These are phyloP conservation scores for Geophilus truncorum DNA, from an alignment of 2,888 invertebrate genomes.

Conservation along the genomic window DNA sequence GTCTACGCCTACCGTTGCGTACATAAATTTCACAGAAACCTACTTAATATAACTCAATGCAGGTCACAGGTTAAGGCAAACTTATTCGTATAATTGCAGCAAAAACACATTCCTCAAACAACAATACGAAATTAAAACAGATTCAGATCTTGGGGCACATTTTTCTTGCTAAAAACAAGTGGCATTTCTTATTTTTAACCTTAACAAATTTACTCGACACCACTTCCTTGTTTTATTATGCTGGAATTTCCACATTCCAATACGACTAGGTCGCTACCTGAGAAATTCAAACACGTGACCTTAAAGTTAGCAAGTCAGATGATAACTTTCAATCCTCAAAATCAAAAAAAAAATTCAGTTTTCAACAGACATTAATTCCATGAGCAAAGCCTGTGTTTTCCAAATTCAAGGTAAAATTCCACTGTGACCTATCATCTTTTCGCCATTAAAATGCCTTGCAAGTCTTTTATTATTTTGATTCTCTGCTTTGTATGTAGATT, in stretches of 20 bases:
- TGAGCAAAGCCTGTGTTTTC: too few species aligned
- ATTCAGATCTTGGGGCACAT: neutral
- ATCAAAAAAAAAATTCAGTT: neutral
- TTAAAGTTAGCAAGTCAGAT: neutral
- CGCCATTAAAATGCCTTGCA: neutral
- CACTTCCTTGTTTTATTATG: neutral
- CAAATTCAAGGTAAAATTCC: neutral
- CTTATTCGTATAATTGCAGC: neutral
- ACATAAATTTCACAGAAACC: neutral
- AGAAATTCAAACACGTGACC: neutral
- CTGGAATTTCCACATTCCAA: constrained; percentile 25
- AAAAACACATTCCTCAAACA: neutral
- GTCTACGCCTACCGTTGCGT: neutral
- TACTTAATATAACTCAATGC: neutral
- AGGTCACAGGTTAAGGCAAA: neutral
- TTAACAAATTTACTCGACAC: neutral
- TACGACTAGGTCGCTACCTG: neutral
- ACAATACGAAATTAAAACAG: constrained; percentile 4
- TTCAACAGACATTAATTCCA: neutral
- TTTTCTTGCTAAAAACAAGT: too few species aligned
- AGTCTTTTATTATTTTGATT: neutral
- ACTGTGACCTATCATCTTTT: constrained; percentile 1
- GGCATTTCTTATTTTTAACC: constrained; percentile 3
- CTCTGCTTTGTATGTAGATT: constrained; percentile 11
- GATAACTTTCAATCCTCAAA: neutral